These are phyloP conservation scores for Eupleurogrammus muticus DNA, from an alignment of 2,797 vertebrate species.

Conservation along the genomic window DNA sequence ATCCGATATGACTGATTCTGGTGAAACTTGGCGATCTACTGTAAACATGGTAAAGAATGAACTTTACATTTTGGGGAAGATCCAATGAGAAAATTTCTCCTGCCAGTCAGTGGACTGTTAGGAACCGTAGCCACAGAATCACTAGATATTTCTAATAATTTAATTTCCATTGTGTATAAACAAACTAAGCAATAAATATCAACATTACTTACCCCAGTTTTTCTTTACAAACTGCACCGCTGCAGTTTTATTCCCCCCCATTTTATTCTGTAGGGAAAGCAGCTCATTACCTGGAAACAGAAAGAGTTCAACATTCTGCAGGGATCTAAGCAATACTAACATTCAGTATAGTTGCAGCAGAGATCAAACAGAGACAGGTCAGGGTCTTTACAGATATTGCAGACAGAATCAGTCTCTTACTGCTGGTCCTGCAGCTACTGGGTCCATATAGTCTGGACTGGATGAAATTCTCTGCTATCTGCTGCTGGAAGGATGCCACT, in stretches of 20 bases:
- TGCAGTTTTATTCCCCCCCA: conserved; percentile 80
- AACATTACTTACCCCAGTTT: conserved; percentile 87
- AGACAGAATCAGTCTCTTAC: conserved; percentile 72
- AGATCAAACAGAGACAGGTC: conserved; percentile 72
- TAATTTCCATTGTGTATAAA: no score
- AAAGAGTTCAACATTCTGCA: no score
- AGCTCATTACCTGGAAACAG: conserved; percentile 86
- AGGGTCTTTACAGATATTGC: conserved; percentile 43
- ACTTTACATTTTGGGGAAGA: no score
- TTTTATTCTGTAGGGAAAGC: conserved; percentile 92
- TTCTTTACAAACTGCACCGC: conserved; percentile 89
- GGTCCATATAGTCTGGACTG: conserved; percentile 87
- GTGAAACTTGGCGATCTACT: no score
- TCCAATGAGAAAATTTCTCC: no score
- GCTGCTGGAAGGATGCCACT: conserved; percentile 74
- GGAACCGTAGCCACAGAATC: no score
- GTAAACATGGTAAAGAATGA: no score
- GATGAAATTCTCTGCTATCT: conserved; percentile 86
- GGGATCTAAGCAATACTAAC: no score
- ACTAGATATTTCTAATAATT: no score
- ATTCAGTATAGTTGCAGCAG: conserved; percentile 52
- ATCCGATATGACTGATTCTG: no score
- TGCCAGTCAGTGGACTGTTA: no score
- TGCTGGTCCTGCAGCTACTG: conserved; percentile 84
- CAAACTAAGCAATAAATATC: no score